A percentile compares a stretch with the other conserved stretches of the same genome.
These are phyloP conservation scores for Fukomys damarensis DNA, from an alignment of 2,113 vertebrate species.

Conservation along the genomic window DNA sequence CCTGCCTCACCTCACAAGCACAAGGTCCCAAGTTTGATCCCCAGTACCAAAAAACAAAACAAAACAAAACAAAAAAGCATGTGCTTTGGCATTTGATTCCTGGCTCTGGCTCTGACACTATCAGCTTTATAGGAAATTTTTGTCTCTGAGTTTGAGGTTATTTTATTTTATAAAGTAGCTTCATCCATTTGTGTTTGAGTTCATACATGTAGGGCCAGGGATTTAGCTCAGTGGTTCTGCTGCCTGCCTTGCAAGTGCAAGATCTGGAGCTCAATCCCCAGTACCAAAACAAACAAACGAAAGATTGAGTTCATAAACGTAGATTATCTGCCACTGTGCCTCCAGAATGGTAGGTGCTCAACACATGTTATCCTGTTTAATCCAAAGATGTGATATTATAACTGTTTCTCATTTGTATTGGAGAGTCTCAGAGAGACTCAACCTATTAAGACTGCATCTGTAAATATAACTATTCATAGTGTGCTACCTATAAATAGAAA, in stretches of 20 bases:
- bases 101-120: neutral
- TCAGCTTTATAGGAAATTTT: constrained; percentile 38
- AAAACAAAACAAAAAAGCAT: too few relatives aligned
- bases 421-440: constrained; percentile 51
- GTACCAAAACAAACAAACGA: too few relatives aligned
- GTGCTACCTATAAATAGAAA: constrained; percentile 51
- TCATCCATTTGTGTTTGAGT: constrained; percentile 14
- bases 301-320: neutral
- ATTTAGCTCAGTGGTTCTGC: too few relatives aligned
- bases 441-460: constrained; percentile 16
- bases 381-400: constrained; percentile 34
- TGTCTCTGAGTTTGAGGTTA: constrained; percentile 42
- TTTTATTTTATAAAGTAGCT: constrained; percentile 42
- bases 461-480: constrained; percentile 18
- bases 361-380: constrained; percentile 29
- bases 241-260: too few relatives aligned
- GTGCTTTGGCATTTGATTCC: neutral
- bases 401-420: constrained; percentile 47
- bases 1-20: too few relatives aligned
- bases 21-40: too few relatives aligned
- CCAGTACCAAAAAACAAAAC: too few relatives aligned
- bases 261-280: too few relatives aligned
- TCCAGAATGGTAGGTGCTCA: neutral
- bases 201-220: neutral
- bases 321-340: constrained; percentile 21